Evolutionary conservation across 2,113 vertebrate genomes (phyloP), one percentile per base, ranked within the genome.

Genomic region (Oryzias celebensis): DNA sequence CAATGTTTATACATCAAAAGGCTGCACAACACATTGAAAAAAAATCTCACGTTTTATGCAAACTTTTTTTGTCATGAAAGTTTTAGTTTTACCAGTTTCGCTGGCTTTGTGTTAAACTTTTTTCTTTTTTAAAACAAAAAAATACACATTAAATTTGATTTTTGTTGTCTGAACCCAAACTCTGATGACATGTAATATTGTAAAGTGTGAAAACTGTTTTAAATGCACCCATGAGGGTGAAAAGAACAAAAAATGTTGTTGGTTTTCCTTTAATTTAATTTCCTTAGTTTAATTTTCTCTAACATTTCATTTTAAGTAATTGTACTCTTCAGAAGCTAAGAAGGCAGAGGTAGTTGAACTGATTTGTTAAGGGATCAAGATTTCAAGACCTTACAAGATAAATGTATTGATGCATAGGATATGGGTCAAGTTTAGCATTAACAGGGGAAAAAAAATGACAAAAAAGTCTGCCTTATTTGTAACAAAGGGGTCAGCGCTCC

Each of bases 371-470:
- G 61, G 46, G 73, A 75, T 71, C 76, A 81, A 26, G 64, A 52
- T 82, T 79, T 88, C 79, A 77, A 56, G 58, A 51, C 76, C 75
- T 81, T 58, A 58, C 53, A 56, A 64, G 66, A 23, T 71, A 58
- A 75, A 71, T 53, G 52, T 73, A 83, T 76, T 75, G 57, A 73
- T 70, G 68, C 36, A 24, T 56, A 75, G 76, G 72, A 88, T 68
- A 64, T 65, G 73, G 87, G 81, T 90, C 85, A 83, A 79, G 71
- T 77, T 80, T 58, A 72, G 58, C 70, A 87, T 81, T 80, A 75
- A 68, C 42, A 50, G 60, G 50, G 8, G 43, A 15, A 52, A 57
- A 62, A 69, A 68, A 70, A 57, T 45, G 65, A 70, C 53, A 72
- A 75, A 74, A 78, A 48, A 45, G 68, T 80, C 54, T 60, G 47